Base-by-base conservation (phyloP, 2,888 invertebrate species). In the Cryptocheilus praepositus region DNA sequence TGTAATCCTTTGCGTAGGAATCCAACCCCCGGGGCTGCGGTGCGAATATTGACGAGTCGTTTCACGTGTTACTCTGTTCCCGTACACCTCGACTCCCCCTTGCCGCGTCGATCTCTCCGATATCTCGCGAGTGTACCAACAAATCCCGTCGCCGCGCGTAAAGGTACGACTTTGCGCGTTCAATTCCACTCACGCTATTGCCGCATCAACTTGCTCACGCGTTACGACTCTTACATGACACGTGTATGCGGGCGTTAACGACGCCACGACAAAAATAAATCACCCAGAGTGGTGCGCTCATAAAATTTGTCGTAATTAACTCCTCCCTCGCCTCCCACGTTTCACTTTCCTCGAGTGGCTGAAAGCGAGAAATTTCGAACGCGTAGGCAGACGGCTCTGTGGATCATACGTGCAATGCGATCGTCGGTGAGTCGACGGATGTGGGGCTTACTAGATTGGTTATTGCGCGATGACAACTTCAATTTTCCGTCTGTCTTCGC, bases 1-100 rank as follows among this genome's bases (percentile, higher is more conserved):
- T 56, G 70, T 70, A 64, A 81, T 73, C 74, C 66, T 54, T 62
- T 72, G 70, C 68, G 74, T 81, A 73, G 70, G 72, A 73, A 78
- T 70, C 72, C 72, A 36, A 36, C 7, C 36, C 36, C 36, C 36
- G 11, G 36, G 71, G 65, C 46, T 56, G 65, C 52, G 67, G 63
- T 61, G 46, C 18, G 51, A 53, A 53, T 71, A 57, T 65, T 65
- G 51, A 44, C 65, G 45, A 54, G 62, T 36, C 46, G 64, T 52
- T 52, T 52, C 52, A 18, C 16, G 16, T 7, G 21, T 22, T 3
- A 52, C 4, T 45, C 45, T 45, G n/a, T 16, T 45, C 45, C 45
- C 8, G 49, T 18, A 16, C 16, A 49, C 49, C 3, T 49, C 16
- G 49, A 7, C 49, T 49, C 49, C 49, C 49, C 16, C 49, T n/a